Evolutionary conservation across 2,888 invertebrate species (phyloP), one percentile per base, ranked within the genome.

Genomic region (Apamea anceps): DNA sequence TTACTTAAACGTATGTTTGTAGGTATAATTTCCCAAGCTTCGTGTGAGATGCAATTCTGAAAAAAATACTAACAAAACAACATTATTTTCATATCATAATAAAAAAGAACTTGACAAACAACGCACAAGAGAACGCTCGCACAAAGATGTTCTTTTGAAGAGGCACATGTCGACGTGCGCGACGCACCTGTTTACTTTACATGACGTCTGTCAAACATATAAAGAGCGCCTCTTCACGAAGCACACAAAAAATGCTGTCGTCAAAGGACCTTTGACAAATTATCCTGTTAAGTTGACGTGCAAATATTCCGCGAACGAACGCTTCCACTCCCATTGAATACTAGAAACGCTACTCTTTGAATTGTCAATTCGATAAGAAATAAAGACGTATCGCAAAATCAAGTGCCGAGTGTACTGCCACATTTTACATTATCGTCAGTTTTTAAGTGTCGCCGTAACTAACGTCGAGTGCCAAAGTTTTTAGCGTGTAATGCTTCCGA

Each of bases 401-500:
- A 87, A 87, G 85, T 80, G 75, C 63, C 79, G 63, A 75, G 85
- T 89, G 91, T 81, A 78, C 85, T 81, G 77, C 88, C 87, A 91
- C 89, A 88, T 90, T 91, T 90, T 86, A 92, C 90, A 92, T 91
- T 91, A 91, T 89, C 89, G 87, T 90, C 91, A 92, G 92, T 90
- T 94, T 92, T 93, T 91, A 93, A 94, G 93, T 93, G 93, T 91
- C 90, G 90, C 92, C 88, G 90, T 91, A 91, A 90, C 91, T 89
- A 89, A 89, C 85, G 88, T 91, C 91, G 92, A 95, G 95, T 94
- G 95, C 94, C 95, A 95, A 95, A 96, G 93, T 96, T 96, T 95
- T 95, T 94, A 95, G 95, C 95, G 94, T 94, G 93, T 95, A 96
- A 96, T 96, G 94, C 94, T 95, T 96, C 96, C 96, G 96, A 96